Conservation (phyloP, 37 sponge, comb jelly and placozoan genomes). For the Beroe forskalii region DNA sequence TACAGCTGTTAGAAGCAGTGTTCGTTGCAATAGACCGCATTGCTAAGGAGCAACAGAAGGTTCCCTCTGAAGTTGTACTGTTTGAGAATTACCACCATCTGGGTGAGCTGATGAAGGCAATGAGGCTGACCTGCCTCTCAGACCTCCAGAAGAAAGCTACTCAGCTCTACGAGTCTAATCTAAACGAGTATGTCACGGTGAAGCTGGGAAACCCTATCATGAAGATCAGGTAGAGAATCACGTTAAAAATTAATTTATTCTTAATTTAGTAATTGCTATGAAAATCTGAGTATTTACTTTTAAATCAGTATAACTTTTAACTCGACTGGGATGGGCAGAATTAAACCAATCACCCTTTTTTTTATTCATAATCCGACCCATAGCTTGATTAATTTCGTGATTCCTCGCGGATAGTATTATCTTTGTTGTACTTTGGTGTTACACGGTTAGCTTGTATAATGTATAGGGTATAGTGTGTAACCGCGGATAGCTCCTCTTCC, state of each 20-base stretch:
- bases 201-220: constrained; percentile 52
- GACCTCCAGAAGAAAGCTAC: constrained; percentile 3
- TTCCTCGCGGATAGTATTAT: too few relatives aligned
- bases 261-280: too few relatives aligned
- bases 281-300: too few relatives aligned
- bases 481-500: neutral
- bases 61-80: constrained; percentile 38
- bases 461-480: neutral
- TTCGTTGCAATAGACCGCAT: constrained; percentile 44
- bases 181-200: constrained; percentile 36
- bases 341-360: too few relatives aligned
- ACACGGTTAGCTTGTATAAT: neutral
- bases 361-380: too few relatives aligned
- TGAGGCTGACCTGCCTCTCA: constrained; percentile 22
- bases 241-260: too few relatives aligned
- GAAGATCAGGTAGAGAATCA: constrained; percentile 37
- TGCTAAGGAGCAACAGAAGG: constrained; percentile 38
- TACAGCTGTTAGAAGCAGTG: constrained; percentile 29
- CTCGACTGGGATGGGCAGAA: too few relatives aligned
- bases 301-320: too few relatives aligned
- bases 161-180: neutral
- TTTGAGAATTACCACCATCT: constrained; percentile 60
- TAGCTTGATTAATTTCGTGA: too few relatives aligned
- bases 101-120: neutral
- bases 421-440: too few relatives aligned